Percentiles rank a stretch among this genome's conserved stretches.
phyloP scores from a whole-genome alignment of 2,888 invertebrate genomes.

The Pantelozetes paolii region DNA sequence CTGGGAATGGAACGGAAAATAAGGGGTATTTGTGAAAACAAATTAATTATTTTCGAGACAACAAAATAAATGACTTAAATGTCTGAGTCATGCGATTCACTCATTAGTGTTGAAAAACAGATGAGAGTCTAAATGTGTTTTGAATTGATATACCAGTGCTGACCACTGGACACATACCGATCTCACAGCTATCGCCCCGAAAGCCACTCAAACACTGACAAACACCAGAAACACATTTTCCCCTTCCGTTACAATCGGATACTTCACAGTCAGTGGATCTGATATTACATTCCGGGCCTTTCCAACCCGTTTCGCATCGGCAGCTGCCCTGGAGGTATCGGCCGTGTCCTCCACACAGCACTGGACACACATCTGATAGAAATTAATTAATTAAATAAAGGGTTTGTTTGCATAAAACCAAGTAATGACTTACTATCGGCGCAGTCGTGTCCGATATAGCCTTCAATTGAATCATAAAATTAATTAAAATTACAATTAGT shows the following conservation, averaged over 20 bases:
- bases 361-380: constrained; percentile 79
- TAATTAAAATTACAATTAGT: background rate
- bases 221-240: constrained; percentile 89
- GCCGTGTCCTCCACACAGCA: constrained; percentile 92
- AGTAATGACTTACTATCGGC: constrained; percentile 73
- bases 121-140: no score
- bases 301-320: constrained; percentile 96
- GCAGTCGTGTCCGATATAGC: constrained; percentile 89
- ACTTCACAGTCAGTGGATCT: constrained; percentile 94
- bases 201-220: constrained; percentile 91
- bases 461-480: constrained; percentile 3
- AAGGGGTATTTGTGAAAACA: no score
- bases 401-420: background rate
- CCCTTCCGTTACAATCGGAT: constrained; percentile 88
- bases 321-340: constrained; percentile 95
- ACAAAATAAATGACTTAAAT: no score
- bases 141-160: no score
- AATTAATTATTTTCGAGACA: no score
- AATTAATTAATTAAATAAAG: background rate
- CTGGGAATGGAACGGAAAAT: no score
- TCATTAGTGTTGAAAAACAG: background rate
- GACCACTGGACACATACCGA: constrained; percentile 29
- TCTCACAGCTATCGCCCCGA: constrained; percentile 89
- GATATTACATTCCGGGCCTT: constrained; percentile 92
- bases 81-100: no score